Percentiles rank a stretch among this genome's conserved stretches.
phyloP scores from a whole-genome alignment of 2,113 vertebrate species.

The Mastomys coucha region DNA sequence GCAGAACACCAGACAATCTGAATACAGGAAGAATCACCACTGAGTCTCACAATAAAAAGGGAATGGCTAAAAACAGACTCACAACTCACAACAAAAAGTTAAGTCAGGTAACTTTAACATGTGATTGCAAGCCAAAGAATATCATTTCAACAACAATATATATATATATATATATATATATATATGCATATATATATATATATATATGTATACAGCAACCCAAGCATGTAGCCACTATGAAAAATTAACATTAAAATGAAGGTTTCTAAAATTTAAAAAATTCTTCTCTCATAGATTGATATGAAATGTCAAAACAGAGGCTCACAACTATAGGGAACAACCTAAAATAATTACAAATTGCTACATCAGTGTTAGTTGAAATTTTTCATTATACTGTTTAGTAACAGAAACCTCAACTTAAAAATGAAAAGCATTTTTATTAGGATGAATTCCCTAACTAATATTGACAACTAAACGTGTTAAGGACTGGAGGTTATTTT shows the following conservation, averaged over 20 bases:
- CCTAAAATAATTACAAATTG: not conserved
- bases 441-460: not conserved
- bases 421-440: not conserved
- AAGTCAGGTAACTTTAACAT: slow-evolving; percentile 44
- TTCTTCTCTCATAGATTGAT: not conserved
- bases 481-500: not conserved
- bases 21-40: not conserved
- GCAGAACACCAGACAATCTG: not conserved
- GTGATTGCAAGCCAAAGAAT: not conserved
- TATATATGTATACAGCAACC: too few species aligned
- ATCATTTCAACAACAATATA: slow-evolving; percentile 28
- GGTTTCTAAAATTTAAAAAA: slow-evolving; percentile 31
- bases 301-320: not conserved
- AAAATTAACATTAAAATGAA: slow-evolving; percentile 51
- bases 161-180: too few species aligned
- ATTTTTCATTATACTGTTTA: not conserved
- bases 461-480: not conserved
- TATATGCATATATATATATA: too few species aligned
- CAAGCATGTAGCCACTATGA: slow-evolving; percentile 7
- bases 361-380: not conserved
- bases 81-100: slow-evolving; percentile 3
- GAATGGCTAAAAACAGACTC: not conserved
- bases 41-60: not conserved
- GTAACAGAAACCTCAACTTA: not conserved
- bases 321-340: not conserved